These are phyloP conservation scores for Apeira syringaria DNA, from an alignment of 2,888 invertebrate species.

Conservation along the genomic window DNA sequence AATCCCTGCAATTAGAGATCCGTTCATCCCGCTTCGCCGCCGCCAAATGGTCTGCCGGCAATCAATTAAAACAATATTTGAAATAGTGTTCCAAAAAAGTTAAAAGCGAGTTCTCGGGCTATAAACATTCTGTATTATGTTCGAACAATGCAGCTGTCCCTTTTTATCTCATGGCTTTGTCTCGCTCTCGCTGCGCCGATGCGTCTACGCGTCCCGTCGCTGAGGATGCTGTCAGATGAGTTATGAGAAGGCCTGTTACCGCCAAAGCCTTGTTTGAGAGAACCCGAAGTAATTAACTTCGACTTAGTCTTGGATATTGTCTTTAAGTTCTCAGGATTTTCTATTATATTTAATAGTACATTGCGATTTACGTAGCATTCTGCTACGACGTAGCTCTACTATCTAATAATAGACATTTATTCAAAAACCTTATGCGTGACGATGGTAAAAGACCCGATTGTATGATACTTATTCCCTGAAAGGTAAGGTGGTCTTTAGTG, in stretches of 20 bases:
- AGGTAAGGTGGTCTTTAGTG: no score
- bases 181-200: constrained; percentile 66
- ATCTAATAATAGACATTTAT: no score
- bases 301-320: constrained; percentile 63
- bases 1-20: constrained; percentile 67
- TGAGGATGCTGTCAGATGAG: constrained; percentile 65
- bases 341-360: constrained; percentile 12
- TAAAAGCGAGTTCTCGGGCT: constrained; percentile 70
- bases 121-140: constrained; percentile 74
- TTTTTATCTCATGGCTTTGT: constrained; percentile 38
- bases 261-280: constrained; percentile 79
- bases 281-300: constrained; percentile 77
- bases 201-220: constrained; percentile 66
- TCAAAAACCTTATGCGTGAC: no score
- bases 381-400: constrained; percentile 45
- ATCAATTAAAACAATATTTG: constrained; percentile 83
- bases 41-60: constrained; percentile 78
- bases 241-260: constrained; percentile 71
- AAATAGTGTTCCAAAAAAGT: constrained; percentile 76
- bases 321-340: constrained; percentile 38
- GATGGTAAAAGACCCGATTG: no score
- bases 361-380: constrained; percentile 38
- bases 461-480: no score
- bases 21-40: constrained; percentile 48
- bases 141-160: constrained; percentile 40